Base-by-base conservation (phyloP, 2,797 vertebrate species). In the Myripristis jacobus region DNA sequence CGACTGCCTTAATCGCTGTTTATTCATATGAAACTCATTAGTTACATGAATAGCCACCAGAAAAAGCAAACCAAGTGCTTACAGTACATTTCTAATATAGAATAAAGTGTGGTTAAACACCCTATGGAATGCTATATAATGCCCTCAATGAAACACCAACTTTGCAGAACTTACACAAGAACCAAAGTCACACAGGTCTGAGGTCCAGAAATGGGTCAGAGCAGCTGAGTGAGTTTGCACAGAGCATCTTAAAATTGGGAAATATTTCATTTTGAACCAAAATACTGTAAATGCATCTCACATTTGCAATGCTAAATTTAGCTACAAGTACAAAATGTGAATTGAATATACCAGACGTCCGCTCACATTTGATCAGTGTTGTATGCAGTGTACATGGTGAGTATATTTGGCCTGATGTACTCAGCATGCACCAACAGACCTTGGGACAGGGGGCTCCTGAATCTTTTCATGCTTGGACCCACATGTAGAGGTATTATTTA, bases 11-110 rank as follows among this genome's bases (percentile, higher is more conserved):
- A 1, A 41, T 24, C 2, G 36, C 5, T 50, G 18, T 83, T 71
- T 62, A 71, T 72, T 43, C 1, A 4, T 47, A 36, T 48, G 19
- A 58, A 38, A 29, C 1, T 36, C 9, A 18, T 41, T 44, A 15
- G 46, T 63, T 24, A 44, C 46, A 66, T 7, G 2, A 53, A 10
- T 41, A 34, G 16, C 29, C 16, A 72, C 2, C 16, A 55, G 62
- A 34, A 19, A 34, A 16, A 47, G 22, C 22, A 66, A 29, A 43
- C 13, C 43, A 4, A 1, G 16, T 41, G 24, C 50, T 59, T 43
- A 54, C 8, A 62, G 5, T 58, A 13, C 9, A 63, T 15, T 73
- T 66, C 19, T 61, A 59, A 2, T 56, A 7, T 25, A 50, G 72
- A 62, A 25, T 19, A 24, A 36, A 19, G 31, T 15, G 1, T 64